These are phyloP conservation scores for Nyctereutes procyonoides DNA, from an alignment of 2,113 vertebrate genomes.

Conservation along the genomic window DNA sequence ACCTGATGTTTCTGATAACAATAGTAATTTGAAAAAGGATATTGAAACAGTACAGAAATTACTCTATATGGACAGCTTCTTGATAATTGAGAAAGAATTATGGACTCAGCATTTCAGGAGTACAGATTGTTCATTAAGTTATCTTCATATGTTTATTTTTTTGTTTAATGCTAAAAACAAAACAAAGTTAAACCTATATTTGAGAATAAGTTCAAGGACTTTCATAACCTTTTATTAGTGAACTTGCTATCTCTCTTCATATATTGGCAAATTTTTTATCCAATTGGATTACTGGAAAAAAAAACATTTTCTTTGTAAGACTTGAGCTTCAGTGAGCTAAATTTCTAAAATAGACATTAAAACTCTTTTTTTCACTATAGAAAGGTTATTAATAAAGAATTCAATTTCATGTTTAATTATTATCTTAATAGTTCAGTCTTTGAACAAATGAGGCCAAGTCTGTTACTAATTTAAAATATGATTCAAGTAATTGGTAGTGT, in stretches of 20 bases:
- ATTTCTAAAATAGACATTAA: background rate
- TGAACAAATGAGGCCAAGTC: conserved; percentile 28
- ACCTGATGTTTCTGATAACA: background rate
- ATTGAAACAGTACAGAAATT: background rate
- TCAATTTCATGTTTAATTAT: conserved; percentile 66
- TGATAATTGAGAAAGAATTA: background rate
- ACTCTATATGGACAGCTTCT: background rate
- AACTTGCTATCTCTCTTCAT: background rate
- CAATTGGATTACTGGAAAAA: background rate
- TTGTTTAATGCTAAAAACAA: background rate
- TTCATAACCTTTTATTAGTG: background rate
- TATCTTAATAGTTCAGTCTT: conserved; percentile 47
- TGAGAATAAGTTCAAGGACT: background rate
- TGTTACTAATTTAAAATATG: conserved; percentile 69
- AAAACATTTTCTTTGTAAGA: background rate
- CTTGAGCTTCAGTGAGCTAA: background rate
- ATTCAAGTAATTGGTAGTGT: conserved; percentile 61
- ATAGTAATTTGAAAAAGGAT: background rate
- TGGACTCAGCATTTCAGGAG: background rate
- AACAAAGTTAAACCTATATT: background rate
- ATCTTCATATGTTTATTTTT: background rate
- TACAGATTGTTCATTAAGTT: background rate
- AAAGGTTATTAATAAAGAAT: conserved; percentile 62
- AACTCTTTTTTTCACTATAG: background rate
- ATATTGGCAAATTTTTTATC: background rate